Percentiles rank a stretch among this genome's conserved stretches.
phyloP scores from a whole-genome alignment of 2,888 invertebrate species.

The Antheraea yamamai region DNA sequence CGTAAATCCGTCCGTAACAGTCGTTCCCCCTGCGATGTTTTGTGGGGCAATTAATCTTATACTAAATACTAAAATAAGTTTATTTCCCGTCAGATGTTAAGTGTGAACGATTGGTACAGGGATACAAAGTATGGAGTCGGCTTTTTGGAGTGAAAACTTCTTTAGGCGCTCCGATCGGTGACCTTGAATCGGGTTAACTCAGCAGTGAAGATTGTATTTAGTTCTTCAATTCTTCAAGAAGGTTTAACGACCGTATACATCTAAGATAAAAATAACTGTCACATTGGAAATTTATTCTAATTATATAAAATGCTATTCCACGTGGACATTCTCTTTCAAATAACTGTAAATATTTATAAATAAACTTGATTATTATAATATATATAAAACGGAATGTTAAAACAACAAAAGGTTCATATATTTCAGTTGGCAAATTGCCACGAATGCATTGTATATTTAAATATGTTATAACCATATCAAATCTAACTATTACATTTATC shows the following conservation, averaged over 20 bases:
- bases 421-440: constrained; percentile 6
- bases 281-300: too few species aligned
- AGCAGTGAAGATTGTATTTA: too few species aligned
- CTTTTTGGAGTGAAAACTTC: background rate
- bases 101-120: constrained; percentile 25
- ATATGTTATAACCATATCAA: constrained; percentile 2
- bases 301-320: too few species aligned
- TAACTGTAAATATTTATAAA: background rate
- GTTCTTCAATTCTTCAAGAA: too few species aligned
- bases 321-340: background rate
- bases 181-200: too few species aligned
- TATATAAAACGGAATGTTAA: background rate
- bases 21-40: constrained; percentile 45
- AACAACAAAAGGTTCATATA: background rate
- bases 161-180: background rate
- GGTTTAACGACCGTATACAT: too few species aligned
- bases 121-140: background rate
- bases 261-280: too few species aligned
- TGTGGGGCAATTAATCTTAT: constrained; percentile 69
- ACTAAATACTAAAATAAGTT: constrained; percentile 75
- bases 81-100: constrained; percentile 53
- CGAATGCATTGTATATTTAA: constrained; percentile 7
- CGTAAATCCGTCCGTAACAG: constrained; percentile 46
- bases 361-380: background rate
- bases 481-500: background rate